Conservation (phyloP, 30 jellyfish, hydroid and myxozoan species). For the Cassiopea xamachana region DNA sequence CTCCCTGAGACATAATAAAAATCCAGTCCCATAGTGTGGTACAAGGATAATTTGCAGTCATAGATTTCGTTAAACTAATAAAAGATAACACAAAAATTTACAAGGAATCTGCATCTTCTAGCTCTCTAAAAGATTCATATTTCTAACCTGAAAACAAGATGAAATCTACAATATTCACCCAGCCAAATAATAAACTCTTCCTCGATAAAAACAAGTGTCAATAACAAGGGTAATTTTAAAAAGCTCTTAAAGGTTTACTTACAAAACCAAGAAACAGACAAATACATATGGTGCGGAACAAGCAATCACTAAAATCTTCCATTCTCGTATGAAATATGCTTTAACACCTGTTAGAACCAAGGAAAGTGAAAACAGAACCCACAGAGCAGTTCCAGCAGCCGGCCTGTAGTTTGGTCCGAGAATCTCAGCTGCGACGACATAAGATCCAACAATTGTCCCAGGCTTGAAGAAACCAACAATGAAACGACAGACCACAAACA, state of each 20-base stretch:
- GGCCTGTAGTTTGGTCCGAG: slow-evolving; percentile 90
- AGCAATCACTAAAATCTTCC: slow-evolving; percentile 76
- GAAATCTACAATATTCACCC: too few relatives aligned
- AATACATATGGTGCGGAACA: slow-evolving; percentile 84
- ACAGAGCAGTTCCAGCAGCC: slow-evolving; percentile 71
- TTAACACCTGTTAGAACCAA: slow-evolving; percentile 83
- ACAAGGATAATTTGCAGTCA: too few relatives aligned
- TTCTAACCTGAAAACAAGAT: too few relatives aligned
- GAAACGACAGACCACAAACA: slow-evolving; percentile 71
- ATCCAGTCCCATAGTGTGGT: too few relatives aligned
- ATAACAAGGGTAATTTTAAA: too few relatives aligned
- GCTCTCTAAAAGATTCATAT: too few relatives aligned
- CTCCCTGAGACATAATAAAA: too few relatives aligned
- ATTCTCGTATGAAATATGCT: slow-evolving; percentile 83
- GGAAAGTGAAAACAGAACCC: slow-evolving; percentile 72
- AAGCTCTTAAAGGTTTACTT: slow-evolving; percentile 19
- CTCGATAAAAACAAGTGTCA: too few relatives aligned
- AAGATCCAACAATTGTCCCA: slow-evolving; percentile 80
- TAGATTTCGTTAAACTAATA: too few relatives aligned
- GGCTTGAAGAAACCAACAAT: slow-evolving; percentile 85
- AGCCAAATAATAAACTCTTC: too few relatives aligned
- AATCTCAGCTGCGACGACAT: slow-evolving; percentile 77
- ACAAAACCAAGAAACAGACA: slow-evolving; percentile 64
- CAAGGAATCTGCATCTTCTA: too few relatives aligned
- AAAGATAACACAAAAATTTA: too few relatives aligned